phyloP scores from a whole-genome alignment of 2,113 vertebrate genomes.

The Candoia aspera region DNA sequence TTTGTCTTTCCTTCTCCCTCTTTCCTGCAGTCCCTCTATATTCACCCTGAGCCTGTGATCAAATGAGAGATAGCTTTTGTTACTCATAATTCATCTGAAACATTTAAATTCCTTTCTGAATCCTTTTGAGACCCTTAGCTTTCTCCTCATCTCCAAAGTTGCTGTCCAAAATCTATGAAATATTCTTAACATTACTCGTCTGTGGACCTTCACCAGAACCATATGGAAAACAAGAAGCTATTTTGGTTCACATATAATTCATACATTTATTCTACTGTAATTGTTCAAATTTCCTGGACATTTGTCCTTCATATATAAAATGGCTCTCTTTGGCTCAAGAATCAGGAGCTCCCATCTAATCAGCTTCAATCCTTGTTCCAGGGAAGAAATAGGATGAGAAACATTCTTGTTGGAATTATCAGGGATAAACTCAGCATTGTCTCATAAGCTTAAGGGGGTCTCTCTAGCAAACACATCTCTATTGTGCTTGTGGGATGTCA shows the following conservation, averaged over 20 bases:
- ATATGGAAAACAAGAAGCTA: neutral
- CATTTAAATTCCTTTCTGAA: conserved; percentile 52
- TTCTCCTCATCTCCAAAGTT: conserved; percentile 38
- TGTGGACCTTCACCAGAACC: neutral
- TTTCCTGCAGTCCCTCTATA: neutral
- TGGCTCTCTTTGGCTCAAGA: too few species aligned
- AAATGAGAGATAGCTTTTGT: conserved; percentile 25
- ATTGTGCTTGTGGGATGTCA: too few species aligned
- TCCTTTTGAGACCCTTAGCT: neutral
- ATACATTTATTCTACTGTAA: neutral
- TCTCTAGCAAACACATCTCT: too few species aligned
- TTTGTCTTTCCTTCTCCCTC: too few species aligned
- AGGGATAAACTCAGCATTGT: too few species aligned
- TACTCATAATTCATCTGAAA: conserved; percentile 22
- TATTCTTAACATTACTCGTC: neutral
- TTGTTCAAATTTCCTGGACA: too few species aligned
- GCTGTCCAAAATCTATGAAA: neutral
- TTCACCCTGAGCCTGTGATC: conserved; percentile 43
- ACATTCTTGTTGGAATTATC: too few species aligned
- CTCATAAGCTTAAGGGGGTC: too few species aligned
- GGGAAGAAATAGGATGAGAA: too few species aligned
- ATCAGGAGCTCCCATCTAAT: too few species aligned
- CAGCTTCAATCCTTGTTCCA: too few species aligned
- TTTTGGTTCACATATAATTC: neutral
- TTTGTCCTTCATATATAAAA: too few species aligned